Percentiles rank a stretch among this genome's conserved stretches.
phyloP scores from a whole-genome alignment of 1,140 invertebrate genomes.

The Anadara kagoshimensis region DNA sequence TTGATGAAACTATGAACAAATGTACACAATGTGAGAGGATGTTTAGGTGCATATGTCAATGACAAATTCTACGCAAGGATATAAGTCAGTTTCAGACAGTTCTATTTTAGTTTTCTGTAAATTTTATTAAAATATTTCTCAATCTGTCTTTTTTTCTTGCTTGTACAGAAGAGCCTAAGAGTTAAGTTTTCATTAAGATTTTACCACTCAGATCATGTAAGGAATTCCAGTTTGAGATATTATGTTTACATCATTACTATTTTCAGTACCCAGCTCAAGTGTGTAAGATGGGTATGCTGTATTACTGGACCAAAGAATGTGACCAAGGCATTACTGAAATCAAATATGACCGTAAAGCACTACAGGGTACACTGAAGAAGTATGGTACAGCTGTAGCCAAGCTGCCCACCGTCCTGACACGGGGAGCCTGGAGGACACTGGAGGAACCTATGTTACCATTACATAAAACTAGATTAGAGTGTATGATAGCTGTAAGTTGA shows the following conservation, averaged over 20 bases:
- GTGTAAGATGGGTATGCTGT: conserved; percentile 68
- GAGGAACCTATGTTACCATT: conserved; percentile 70
- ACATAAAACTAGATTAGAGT: conserved; percentile 69
- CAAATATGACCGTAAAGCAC: conserved; percentile 71
- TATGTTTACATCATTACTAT: no score
- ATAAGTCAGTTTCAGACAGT: no score
- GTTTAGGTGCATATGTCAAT: no score
- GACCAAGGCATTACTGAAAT: conserved; percentile 68
- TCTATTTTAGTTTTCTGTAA: no score
- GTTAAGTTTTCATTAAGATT: no score
- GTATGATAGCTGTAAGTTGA: conserved; percentile 69
- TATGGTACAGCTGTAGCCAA: conserved; percentile 62
- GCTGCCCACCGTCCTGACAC: conserved; percentile 57
- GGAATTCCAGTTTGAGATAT: no score
- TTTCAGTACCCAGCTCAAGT: conserved; percentile 72
- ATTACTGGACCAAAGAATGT: conserved; percentile 72
- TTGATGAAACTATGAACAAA: no score
- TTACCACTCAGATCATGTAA: no score
- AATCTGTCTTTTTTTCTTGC: conserved; percentile 3
- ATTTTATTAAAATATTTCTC: no score
- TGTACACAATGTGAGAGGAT: no score
- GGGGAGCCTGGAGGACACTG: conserved; percentile 60
- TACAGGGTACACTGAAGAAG: conserved; percentile 57
- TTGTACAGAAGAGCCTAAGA: background rate
- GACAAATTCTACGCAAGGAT: no score